Evolutionary conservation across 2,888 invertebrate genomes (phyloP).

Genomic region (Reticulitermes lucifugus): DNA sequence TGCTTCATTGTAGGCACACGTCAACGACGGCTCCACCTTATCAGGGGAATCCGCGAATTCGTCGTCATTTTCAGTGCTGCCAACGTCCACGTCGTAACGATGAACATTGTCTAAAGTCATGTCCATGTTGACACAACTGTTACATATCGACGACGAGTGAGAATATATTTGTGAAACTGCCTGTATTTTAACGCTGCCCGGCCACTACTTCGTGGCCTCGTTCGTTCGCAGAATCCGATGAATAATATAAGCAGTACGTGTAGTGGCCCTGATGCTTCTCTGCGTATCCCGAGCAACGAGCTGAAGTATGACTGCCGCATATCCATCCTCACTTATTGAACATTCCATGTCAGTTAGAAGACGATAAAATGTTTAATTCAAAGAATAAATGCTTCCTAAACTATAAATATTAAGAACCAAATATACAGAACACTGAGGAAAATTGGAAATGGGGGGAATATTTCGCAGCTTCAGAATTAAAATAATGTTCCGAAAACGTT

Average conservation of each 20-base stretch:
- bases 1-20: too few species aligned
- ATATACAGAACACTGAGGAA: not conserved
- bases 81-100: too few species aligned
- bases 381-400: not conserved
- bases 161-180: too few species aligned
- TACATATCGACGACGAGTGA: too few species aligned
- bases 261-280: not conserved
- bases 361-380: not conserved
- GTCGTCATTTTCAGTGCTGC: too few species aligned
- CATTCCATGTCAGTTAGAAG: not conserved
- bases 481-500: not conserved
- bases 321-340: not conserved
- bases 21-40: too few species aligned
- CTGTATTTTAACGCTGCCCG: not conserved
- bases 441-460: not conserved
- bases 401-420: not conserved
- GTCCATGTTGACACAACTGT: too few species aligned
- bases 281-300: not conserved
- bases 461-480: not conserved
- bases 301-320: not conserved
- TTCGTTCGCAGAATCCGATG: conserved; percentile 7
- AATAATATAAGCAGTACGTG: conserved; percentile 4
- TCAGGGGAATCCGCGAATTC: too few species aligned
- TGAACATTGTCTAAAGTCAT: too few species aligned
- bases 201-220: not conserved